Conservation (phyloP, 2,113 vertebrate genomes). For the Danionella cerebrum region DNA sequence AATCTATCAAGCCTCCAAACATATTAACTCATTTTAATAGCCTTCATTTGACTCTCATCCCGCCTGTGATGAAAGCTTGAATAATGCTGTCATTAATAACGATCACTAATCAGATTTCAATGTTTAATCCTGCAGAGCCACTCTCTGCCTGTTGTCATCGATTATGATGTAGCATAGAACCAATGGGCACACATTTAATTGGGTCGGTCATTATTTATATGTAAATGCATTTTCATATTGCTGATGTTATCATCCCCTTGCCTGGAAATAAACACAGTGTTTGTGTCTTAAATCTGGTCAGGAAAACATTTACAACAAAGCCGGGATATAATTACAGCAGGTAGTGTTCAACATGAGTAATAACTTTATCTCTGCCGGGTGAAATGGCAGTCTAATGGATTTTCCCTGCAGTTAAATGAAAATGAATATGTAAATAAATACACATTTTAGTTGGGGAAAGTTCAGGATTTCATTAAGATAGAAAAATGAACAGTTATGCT, state of each 20-base stretch:
- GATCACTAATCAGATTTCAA: constrained; percentile 28
- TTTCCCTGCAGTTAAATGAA: constrained; percentile 26
- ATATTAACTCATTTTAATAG: constrained; percentile 9
- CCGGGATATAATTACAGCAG: constrained; percentile 39
- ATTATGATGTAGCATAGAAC: constrained; percentile 13
- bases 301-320: constrained; percentile 24
- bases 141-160: constrained; percentile 28
- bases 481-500: constrained; percentile 25
- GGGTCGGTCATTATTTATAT: constrained; percentile 39
- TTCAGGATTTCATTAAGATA: constrained; percentile 29
- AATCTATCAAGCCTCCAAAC: neutral
- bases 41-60: constrained; percentile 25
- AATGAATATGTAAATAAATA: constrained; percentile 40
- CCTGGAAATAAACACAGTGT: constrained; percentile 26
- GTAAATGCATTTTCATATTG: constrained; percentile 36
- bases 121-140: constrained; percentile 9
- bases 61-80: constrained; percentile 20
- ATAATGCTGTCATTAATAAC: constrained; percentile 23
- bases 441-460: constrained; percentile 22
- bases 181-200: constrained; percentile 33
- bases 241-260: constrained; percentile 34
- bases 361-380: constrained; percentile 35
- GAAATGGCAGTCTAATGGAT: constrained; percentile 35
- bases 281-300: constrained; percentile 32
- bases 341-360: constrained; percentile 34